Base-by-base conservation (phyloP, 2,888 invertebrate species). In the Chorisops tibialis region DNA sequence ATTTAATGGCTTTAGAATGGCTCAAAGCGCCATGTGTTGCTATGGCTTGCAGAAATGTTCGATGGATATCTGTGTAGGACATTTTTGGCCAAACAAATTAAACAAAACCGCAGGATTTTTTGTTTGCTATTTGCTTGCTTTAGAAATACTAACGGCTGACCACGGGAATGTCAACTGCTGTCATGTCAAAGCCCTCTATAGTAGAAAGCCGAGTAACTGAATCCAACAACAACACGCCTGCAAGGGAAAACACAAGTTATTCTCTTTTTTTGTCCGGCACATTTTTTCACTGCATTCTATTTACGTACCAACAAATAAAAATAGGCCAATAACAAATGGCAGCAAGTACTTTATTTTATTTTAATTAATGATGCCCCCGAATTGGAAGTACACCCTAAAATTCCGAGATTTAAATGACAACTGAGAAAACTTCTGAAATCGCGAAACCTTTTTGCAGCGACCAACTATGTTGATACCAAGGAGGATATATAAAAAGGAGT, bases 261-360 rank as follows among this genome's bases (percentile, higher is more conserved):
- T 41, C 2, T 11, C 16, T 16, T 2, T 5, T 11, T 41, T 41
- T 3, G 2, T 41, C 6, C 5, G 12, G 37, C 7, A 18, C 6
- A 41, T 41, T 41, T 18, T 11, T 14, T 41, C 18, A 14, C 3
- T 12, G 12, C 14, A 18, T 11, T 5, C 18, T 41, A 16, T 16
- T 41, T n/a, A 6, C 16, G 41, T 41, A 81, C 81, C 81, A 73
- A 79, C 70, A 43, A 81, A 70, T 50, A 80, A 71, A 69, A 81
- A 74, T 70, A 79, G 67, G 68, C 76, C 74, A 65, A 79, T 68
- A 58, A 76, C 71, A 67, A 79, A 67, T 69, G 79, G 71, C 62
- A 80, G 67, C 66, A 76, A 72, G 70, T 77, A 76, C 70, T 80
- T 81, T 81, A 82, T 80, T 30, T 58, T 48, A n/a, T 14, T 35